Base-by-base conservation (phyloP, 2,888 invertebrate genomes). In the Trypoxylon attenuatum region DNA sequence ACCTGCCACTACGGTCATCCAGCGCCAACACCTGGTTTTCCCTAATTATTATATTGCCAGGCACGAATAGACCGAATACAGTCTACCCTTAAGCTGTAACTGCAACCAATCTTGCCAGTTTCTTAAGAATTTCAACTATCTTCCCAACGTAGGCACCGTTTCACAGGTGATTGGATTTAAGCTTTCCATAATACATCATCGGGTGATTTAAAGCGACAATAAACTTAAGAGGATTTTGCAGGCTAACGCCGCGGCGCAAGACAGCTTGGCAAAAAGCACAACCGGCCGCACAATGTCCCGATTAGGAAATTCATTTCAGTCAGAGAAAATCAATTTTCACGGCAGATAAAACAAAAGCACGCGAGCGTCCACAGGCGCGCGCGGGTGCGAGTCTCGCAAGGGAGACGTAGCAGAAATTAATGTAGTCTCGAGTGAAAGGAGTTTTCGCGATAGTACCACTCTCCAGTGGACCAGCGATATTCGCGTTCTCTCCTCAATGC, bases 81-180 rank as follows among this genome's bases (percentile, higher is more conserved):
- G 38, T 29, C 22, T 19, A n/a, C 6, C 18, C 18, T n/a, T 22
- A 22, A 4, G 19, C 18, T 18, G 51, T 25, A n/a, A 46, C 8
- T 16, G 15, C 15, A n/a, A 21, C 1, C 5, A 21, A 19, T 41
- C 18, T 23, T 47, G 25, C 19, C 13, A 10, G n/a, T 54, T 59
- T 47, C 18, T 5, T 1, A 13, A 23, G 45, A 66, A 53, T 52
- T 45, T 13, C 10, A 4, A 21, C 18, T 15, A 39, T 25, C 16
- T 6, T 3, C 1, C 4, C 15, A 5, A 8, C 21, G 13, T 16
- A 42, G 19, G 38, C 25, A 27, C 42, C 25, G 27, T 10, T 57
- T 58, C 42, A 47, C 8, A 46, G 38, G 46, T 55, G 47, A 21
- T 67, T 67, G 55, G 23, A 5, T 47, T 59, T 47, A 58, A 59